phyloP scores from a whole-genome alignment of 2,797 vertebrate genomes.

The Acanthornis magna region DNA sequence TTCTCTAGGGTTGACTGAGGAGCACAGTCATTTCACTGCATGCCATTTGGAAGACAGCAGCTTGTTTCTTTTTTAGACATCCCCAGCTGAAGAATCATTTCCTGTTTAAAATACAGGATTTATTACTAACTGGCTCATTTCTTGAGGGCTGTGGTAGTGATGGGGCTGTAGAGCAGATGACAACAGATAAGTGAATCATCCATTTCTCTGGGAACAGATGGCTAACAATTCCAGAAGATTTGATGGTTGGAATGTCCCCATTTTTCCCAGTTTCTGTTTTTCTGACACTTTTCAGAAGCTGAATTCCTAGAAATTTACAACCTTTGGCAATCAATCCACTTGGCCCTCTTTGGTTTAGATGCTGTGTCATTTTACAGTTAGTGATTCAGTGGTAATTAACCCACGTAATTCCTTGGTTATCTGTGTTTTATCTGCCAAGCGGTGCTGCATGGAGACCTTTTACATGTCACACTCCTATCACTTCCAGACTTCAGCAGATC shows the following conservation, averaged over 20 bases:
- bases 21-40: background rate
- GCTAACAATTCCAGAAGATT: background rate
- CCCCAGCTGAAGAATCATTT: background rate
- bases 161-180: background rate
- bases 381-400: background rate
- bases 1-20: background rate
- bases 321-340: background rate
- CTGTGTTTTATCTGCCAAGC: background rate
- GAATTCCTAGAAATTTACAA: background rate
- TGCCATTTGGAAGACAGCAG: background rate
- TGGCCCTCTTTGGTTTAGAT: background rate
- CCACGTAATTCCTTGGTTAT: background rate
- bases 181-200: background rate
- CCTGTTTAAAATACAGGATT: slow-evolving; percentile 35
- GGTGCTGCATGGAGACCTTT: background rate
- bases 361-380: fast-evolving
- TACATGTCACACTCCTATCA: background rate
- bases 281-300: background rate
- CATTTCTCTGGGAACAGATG: background rate
- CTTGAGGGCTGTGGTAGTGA: background rate
- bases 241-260: background rate
- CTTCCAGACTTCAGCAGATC: background rate
- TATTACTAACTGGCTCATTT: background rate
- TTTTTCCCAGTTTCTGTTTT: background rate
- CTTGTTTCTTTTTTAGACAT: background rate